phyloP scores from a whole-genome alignment of 2,888 invertebrate species.

The Norana najaformis region DNA sequence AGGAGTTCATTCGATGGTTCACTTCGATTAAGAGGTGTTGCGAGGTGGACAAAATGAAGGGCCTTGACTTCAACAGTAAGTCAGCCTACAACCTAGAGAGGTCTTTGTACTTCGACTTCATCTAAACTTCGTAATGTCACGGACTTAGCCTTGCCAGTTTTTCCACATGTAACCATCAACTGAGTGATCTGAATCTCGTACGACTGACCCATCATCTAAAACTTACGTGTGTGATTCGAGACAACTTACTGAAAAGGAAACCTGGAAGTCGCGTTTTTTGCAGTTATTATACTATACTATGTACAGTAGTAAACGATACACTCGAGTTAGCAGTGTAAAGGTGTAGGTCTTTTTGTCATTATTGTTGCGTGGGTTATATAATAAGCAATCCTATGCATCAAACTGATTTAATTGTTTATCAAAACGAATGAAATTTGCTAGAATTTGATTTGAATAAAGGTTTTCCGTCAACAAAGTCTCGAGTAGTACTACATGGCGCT shows the following conservation, averaged over 20 bases:
- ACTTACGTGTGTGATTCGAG: not conserved
- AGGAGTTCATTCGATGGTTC: slow-evolving; percentile 38
- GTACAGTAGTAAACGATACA: too few species aligned
- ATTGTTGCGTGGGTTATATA: too few species aligned
- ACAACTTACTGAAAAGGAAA: not conserved
- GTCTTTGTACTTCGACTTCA: not conserved
- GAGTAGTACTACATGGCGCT: too few species aligned
- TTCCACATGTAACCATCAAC: not conserved
- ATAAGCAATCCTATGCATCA: too few species aligned
- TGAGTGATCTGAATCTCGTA: not conserved
- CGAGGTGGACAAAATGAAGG: slow-evolving; percentile 31
- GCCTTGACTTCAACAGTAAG: slow-evolving; percentile 38
- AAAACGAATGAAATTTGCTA: too few species aligned
- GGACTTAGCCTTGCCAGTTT: not conserved
- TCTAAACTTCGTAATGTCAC: not conserved
- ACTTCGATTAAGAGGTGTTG: slow-evolving; percentile 21
- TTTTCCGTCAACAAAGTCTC: too few species aligned
- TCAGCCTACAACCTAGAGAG: not conserved
- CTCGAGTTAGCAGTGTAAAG: too few species aligned
- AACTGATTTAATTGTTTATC: too few species aligned
- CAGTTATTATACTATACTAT: too few species aligned
- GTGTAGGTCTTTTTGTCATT: too few species aligned
- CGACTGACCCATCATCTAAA: not conserved
- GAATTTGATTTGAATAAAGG: too few species aligned
- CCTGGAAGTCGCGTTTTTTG: not conserved